Percentiles rank a stretch among this genome's conserved stretches.
These are phyloP conservation scores for Ceratothoa steindachneri DNA, from an alignment of 2,888 invertebrate genomes.

Conservation along the genomic window DNA sequence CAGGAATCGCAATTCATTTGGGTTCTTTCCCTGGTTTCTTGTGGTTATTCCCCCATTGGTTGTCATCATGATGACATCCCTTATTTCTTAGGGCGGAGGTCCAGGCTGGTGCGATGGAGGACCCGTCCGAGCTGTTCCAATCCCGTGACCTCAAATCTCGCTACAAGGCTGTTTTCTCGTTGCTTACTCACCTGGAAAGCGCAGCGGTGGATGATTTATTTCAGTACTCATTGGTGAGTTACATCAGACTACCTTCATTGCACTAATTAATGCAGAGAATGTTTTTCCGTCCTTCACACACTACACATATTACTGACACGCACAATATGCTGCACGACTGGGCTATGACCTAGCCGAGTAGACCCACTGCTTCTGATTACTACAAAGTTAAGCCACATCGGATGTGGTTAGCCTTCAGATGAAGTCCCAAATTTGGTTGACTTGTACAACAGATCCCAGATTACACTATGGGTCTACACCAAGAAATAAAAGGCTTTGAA, in stretches of 20 bases:
- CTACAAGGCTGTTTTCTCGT: conserved; percentile 64
- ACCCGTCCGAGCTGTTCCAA: background rate
- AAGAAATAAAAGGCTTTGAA: too few species aligned
- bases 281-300: background rate
- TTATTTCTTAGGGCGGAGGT: background rate
- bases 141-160: conserved; percentile 52
- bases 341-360: too few species aligned
- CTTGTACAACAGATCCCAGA: background rate
- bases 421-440: too few species aligned
- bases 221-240: conserved; percentile 66
- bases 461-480: background rate
- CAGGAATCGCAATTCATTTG: too few species aligned
- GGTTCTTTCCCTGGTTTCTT: too few species aligned
- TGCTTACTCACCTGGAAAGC: conserved; percentile 62
- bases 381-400: too few species aligned
- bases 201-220: conserved; percentile 59
- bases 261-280: too few species aligned
- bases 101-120: background rate
- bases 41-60: too few species aligned
- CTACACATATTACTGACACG: background rate
- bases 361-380: too few species aligned
- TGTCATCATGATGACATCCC: too few species aligned
- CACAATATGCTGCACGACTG: too few species aligned
- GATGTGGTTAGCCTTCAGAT: too few species aligned
- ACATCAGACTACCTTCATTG: background rate